Evolutionary conservation across 1,140 invertebrate species (phyloP).

Genomic region (Ladona fulva): DNA sequence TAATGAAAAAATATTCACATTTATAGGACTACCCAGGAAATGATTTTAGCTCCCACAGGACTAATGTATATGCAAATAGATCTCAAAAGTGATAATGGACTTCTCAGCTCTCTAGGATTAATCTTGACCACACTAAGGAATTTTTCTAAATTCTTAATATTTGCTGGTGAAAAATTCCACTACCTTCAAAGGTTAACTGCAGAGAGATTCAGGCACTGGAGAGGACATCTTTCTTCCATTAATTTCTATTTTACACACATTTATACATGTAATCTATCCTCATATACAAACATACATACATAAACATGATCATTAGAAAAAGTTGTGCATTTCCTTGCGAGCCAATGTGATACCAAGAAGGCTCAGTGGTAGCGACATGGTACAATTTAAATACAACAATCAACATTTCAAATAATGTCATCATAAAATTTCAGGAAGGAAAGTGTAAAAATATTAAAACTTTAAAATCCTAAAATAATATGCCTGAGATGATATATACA

Average conservation of each 20-base stretch:
- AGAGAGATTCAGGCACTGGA: neutral
- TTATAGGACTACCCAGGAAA: neutral
- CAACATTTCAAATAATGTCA: neutral
- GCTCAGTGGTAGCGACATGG: too few relatives aligned
- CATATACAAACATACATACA: too few relatives aligned
- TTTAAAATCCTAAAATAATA: neutral
- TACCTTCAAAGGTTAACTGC: too few relatives aligned
- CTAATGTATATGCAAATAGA: too few relatives aligned
- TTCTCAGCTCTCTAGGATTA: too few relatives aligned
- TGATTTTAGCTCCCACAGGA: neutral
- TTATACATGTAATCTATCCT: too few relatives aligned
- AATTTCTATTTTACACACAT: neutral
- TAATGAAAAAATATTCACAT: neutral
- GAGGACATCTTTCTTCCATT: neutral
- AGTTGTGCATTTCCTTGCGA: neutral
- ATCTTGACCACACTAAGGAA: too few relatives aligned
- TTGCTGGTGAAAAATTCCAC: too few relatives aligned
- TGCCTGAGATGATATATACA: slow-evolving; percentile 6
- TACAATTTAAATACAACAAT: neutral
- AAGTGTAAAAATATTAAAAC: slow-evolving; percentile 9
- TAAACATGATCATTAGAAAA: neutral
- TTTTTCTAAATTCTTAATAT: too few relatives aligned
- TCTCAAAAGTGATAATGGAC: too few relatives aligned
- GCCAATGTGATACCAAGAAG: too few relatives aligned
- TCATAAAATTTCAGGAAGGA: neutral